phyloP scores from a whole-genome alignment of 2,113 vertebrate genomes.

The Trinectes maculatus region DNA sequence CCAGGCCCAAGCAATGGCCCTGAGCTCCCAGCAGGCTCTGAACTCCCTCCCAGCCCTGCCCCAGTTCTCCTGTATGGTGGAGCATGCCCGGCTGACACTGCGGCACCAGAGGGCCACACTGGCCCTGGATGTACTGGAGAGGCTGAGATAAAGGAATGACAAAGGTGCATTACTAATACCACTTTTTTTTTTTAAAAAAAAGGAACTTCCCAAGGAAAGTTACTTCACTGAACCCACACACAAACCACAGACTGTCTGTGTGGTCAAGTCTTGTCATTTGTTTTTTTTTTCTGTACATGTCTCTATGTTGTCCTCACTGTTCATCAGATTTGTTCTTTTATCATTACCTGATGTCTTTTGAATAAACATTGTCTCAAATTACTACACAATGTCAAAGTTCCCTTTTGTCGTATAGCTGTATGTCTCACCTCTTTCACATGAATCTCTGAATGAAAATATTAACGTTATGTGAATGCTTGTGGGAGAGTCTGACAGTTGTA shows the following conservation, averaged over 20 bases:
- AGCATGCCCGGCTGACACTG: conserved; percentile 85
- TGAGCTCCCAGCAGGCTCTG: conserved; percentile 65
- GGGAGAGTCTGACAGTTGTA: background rate
- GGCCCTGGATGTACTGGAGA: conserved; percentile 79
- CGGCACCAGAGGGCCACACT: conserved; percentile 79
- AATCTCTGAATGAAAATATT: background rate
- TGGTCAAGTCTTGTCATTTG: background rate
- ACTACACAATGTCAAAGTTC: conserved; percentile 6
- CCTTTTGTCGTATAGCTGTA: conserved; percentile 7
- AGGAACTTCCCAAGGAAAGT: background rate
- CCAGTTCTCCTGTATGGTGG: conserved; percentile 86
- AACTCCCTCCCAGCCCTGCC: conserved; percentile 81
- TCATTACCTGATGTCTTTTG: background rate
- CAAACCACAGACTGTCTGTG: conserved; percentile 27
- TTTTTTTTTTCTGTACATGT: background rate
- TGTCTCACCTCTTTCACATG: background rate
- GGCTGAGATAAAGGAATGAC: conserved; percentile 25
- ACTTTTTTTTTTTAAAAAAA: background rate
- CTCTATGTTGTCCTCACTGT: background rate
- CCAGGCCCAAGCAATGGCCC: conserved; percentile 65
- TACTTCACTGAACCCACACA: background rate
- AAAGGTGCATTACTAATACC: background rate
- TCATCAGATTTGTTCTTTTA: background rate
- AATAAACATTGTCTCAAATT: conserved; percentile 21
- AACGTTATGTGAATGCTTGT: conserved; percentile 1